Base-by-base conservation (phyloP, 2,113 vertebrate species). In the Leptobrachium leishanense region DNA sequence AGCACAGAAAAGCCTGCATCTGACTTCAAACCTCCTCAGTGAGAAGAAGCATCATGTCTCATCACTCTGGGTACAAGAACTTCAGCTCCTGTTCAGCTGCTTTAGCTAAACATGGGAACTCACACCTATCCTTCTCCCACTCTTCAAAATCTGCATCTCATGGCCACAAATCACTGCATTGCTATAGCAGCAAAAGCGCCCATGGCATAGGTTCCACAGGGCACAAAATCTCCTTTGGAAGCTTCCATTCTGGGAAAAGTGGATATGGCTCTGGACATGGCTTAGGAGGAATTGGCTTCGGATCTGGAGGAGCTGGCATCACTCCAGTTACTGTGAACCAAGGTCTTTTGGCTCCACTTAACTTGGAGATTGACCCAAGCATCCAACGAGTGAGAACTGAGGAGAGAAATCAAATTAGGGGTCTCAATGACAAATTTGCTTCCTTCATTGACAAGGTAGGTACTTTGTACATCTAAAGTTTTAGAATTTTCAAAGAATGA, bases 381-480 rank as follows among this genome's bases (percentile, higher is more conserved):
- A 95, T 98, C 87, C 95, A 98, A 15, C 85, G 81, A 12, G 91
- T 98, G 82, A 94, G 95, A 59, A 92, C 90, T 43, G 95, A 98
- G 40, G 97, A 99, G 88, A 95, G 95, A 84, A 95, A 99, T 1
- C 96, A 98, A 87, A 98, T 99, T 89, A 99, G 97, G 91, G 87
- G 86, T 6, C 94, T 99, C 73, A 99, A 99, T 91, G 91, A 94
- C 84, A 92, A 90, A 46, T 94, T 94, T 0, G 92, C 91, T 15
- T 88, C 87, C 5, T 94, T 99, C 91, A 99, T 99, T 0, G 94
- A 98, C 88, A 98, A 98, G 96, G 97, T 99, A 84, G 90, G 92
- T 83, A 82, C 5, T 20, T 54, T 72, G 20, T n/a, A 0, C 20
- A 31, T 31, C 20, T 31, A 31, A 31, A 31, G 20, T 31, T 31